Percentiles rank a stretch among this genome's conserved stretches.
Evolutionary conservation across 2,888 invertebrate species (phyloP).

Genomic region (Hyalella azteca): DNA sequence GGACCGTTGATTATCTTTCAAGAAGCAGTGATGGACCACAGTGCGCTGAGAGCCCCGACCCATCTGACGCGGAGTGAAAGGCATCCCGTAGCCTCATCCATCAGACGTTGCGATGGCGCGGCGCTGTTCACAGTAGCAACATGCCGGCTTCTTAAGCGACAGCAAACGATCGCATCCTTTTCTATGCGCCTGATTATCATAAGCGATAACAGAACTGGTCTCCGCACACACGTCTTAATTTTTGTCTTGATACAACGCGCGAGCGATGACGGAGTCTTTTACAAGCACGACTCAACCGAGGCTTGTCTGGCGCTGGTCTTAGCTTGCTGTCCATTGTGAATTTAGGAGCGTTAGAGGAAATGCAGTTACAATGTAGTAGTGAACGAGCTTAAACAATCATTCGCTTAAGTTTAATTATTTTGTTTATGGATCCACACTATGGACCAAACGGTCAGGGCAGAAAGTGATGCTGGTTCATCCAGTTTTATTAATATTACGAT

Average conservation of each 20-base stretch:
- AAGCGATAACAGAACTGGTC: slow-evolving; percentile 20
- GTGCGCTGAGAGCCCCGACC: not conserved
- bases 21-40: not conserved
- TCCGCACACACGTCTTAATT: slow-evolving; percentile 1
- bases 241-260: not conserved
- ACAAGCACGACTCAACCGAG: too few relatives aligned
- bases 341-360: too few relatives aligned
- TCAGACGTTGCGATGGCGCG: slow-evolving; percentile 1
- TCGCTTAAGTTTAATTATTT: too few relatives aligned
- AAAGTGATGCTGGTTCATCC: too few relatives aligned
- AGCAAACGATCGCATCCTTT: slow-evolving; percentile 4
- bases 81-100: not conserved
- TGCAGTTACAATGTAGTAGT: too few relatives aligned
- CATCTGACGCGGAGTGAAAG: not conserved
- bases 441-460: too few relatives aligned
- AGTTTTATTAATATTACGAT: too few relatives aligned
- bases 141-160: not conserved
- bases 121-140: slow-evolving; percentile 25
- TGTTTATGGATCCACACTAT: too few relatives aligned
- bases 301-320: too few relatives aligned
- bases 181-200: slow-evolving; percentile 4
- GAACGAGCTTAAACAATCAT: too few relatives aligned
- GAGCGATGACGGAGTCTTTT: slow-evolving; percentile 18
- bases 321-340: too few relatives aligned
- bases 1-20: not conserved